phyloP scores from a whole-genome alignment of 1,140 invertebrate species.

The Argopecten irradians region DNA sequence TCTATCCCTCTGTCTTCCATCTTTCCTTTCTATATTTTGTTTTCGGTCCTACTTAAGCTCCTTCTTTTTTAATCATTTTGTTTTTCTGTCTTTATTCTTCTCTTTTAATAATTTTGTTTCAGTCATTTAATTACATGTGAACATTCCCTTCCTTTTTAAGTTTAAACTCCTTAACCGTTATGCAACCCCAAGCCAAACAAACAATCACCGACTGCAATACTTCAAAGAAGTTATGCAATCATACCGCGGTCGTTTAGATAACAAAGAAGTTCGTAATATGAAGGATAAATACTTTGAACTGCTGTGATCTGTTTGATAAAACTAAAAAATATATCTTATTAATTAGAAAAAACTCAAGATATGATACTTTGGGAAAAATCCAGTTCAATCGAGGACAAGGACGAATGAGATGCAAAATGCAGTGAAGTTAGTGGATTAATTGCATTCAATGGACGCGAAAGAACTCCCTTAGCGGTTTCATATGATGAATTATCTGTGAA shows the following conservation, averaged over 20 bases:
- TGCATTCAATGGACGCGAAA: neutral
- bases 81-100: no score
- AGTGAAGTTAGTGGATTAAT: neutral
- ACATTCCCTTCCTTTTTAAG: no score
- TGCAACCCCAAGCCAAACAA: neutral
- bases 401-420: neutral
- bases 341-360: neutral
- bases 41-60: no score
- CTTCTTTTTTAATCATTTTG: no score
- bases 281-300: neutral
- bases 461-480: neutral
- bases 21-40: no score
- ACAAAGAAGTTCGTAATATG: neutral
- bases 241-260: neutral
- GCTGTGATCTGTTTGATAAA: neutral
- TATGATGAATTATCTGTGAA: neutral
- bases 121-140: no score
- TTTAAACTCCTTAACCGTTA: neutral
- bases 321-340: neutral
- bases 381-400: neutral
- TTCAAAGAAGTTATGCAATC: constrained; percentile 5
- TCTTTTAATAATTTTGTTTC: no score
- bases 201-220: neutral
- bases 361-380: neutral
- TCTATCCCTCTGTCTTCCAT: no score